phyloP scores from a whole-genome alignment of 2,888 invertebrate species.

The Escarpia spicata region DNA sequence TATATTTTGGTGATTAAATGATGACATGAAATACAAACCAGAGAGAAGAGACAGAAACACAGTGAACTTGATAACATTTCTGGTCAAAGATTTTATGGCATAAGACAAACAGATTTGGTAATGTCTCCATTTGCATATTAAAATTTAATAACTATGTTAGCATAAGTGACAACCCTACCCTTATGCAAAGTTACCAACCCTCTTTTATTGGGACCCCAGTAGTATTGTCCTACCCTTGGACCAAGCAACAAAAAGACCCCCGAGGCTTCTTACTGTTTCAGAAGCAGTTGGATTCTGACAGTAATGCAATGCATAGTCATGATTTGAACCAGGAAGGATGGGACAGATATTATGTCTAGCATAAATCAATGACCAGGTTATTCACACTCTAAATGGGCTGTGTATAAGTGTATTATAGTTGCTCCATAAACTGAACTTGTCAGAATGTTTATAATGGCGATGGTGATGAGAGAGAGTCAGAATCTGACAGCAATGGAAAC shows the following conservation, averaged over 20 bases:
- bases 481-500: not conserved
- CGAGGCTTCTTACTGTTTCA: not conserved
- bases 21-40: not conserved
- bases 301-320: not conserved
- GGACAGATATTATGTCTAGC: not conserved
- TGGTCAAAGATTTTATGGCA: not conserved
- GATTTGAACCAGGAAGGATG: not conserved
- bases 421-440: not conserved
- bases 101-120: not conserved
- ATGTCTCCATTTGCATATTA: no score
- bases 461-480: not conserved
- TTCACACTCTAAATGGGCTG: not conserved
- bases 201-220: no score
- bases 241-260: not conserved
- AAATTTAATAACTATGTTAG: not conserved
- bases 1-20: not conserved
- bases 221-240: no score
- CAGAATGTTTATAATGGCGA: not conserved
- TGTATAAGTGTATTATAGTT: not conserved
- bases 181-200: no score
- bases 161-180: not conserved
- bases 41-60: not conserved
- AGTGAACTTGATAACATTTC: not conserved
- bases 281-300: not conserved
- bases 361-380: not conserved